Percentiles rank a stretch among this genome's conserved stretches.
Evolutionary conservation across 2,888 invertebrate genomes (phyloP).

Genomic region (Mactromeris polynyma): DNA sequence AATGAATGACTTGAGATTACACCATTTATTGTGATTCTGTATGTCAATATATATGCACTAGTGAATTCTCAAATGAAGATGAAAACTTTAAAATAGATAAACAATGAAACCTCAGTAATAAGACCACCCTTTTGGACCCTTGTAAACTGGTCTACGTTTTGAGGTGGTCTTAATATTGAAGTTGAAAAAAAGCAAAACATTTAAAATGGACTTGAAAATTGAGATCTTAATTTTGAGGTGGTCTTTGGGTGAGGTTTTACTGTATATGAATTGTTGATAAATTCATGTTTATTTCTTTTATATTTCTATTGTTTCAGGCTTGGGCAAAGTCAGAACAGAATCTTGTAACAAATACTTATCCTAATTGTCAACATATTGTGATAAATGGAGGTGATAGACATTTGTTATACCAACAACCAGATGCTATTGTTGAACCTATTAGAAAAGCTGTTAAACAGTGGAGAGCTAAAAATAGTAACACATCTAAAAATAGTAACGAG

Average conservation of each 20-base stretch:
- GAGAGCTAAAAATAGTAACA: slow-evolving; percentile 69
- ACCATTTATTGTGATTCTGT: too few relatives aligned
- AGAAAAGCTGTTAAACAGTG: slow-evolving; percentile 77
- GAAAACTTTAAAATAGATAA: too few relatives aligned
- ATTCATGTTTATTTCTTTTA: not conserved
- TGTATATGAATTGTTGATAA: not conserved
- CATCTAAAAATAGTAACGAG: slow-evolving; percentile 21
- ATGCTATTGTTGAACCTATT: slow-evolving; percentile 82
- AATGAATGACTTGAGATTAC: too few relatives aligned
- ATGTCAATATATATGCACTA: too few relatives aligned
- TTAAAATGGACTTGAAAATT: too few relatives aligned
- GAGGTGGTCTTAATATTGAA: too few relatives aligned
- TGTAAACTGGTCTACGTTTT: too few relatives aligned
- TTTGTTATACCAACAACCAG: slow-evolving; percentile 83
- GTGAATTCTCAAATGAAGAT: too few relatives aligned
- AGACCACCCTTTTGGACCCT: too few relatives aligned
- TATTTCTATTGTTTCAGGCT: slow-evolving; percentile 76
- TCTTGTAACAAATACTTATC: slow-evolving; percentile 80
- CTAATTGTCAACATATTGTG: slow-evolving; percentile 83
- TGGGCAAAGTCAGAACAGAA: slow-evolving; percentile 86
- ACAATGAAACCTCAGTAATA: too few relatives aligned
- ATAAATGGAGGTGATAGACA: slow-evolving; percentile 85
- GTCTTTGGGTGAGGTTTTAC: not conserved
- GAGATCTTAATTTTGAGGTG: too few relatives aligned
- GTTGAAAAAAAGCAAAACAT: too few relatives aligned